Conservation (phyloP, 2,113 vertebrate genomes). For the Paradoxurus hermaphroditus region DNA sequence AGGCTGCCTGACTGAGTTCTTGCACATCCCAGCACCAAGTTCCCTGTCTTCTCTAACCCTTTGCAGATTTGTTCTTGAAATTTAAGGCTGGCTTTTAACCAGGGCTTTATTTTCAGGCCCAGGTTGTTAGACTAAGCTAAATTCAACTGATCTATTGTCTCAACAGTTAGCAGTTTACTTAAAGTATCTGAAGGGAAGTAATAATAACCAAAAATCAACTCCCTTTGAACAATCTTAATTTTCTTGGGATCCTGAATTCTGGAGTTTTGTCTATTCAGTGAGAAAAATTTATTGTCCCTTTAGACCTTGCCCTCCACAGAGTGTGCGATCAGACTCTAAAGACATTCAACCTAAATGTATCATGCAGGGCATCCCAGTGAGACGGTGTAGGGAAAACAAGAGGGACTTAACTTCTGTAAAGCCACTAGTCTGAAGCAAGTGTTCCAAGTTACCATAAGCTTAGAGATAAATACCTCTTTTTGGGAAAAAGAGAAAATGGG, state of each 20-base stretch:
- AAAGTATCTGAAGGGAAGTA: neutral
- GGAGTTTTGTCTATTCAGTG: neutral
- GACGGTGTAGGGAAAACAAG: neutral
- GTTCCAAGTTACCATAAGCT: neutral
- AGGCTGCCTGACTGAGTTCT: neutral
- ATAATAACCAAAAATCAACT: neutral
- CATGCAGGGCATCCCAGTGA: neutral
- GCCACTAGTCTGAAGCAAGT: neutral
- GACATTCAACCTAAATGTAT: neutral
- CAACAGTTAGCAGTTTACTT: neutral
- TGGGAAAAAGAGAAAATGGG: neutral
- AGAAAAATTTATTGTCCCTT: neutral
- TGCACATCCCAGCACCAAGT: neutral
- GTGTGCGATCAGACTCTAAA: neutral
- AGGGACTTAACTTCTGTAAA: neutral
- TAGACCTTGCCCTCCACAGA: neutral
- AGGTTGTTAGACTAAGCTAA: neutral
- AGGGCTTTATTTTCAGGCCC: neutral
- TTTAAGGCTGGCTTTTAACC: neutral
- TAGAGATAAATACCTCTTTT: neutral
- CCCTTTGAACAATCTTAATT: neutral
- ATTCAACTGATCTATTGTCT: neutral
- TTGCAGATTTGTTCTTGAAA: neutral
- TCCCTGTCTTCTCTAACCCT: neutral
- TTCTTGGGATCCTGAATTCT: neutral